phyloP scores from a whole-genome alignment of 2,797 vertebrate genomes.

The Gephyroberyx darwinii region DNA sequence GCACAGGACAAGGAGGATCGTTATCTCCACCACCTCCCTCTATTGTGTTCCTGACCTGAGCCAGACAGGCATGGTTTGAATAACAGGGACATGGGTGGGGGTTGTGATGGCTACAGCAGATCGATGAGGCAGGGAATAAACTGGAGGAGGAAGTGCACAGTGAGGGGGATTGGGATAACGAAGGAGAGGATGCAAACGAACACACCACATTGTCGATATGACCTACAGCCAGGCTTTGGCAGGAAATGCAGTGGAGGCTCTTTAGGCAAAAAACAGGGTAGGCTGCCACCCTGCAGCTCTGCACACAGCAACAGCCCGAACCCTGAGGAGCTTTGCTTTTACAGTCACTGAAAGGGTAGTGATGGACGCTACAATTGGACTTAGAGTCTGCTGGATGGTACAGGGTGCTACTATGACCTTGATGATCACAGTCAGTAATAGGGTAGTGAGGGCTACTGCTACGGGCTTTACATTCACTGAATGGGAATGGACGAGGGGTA shows the following conservation, averaged over 20 bases:
- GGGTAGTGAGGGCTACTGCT: conserved; percentile 35
- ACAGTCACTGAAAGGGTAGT: conserved; percentile 53
- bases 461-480: conserved; percentile 76
- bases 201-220: conserved; percentile 79
- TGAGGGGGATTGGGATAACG: conserved; percentile 43
- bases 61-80: conserved; percentile 67
- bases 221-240: conserved; percentile 82
- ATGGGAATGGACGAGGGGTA: conserved; percentile 63
- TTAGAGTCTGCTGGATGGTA: conserved; percentile 52
- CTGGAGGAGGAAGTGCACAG: conserved; percentile 46
- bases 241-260: conserved; percentile 84
- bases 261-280: conserved; percentile 82
- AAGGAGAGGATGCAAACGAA: conserved; percentile 56
- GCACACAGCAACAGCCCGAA: conserved; percentile 76
- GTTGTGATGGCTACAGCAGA: conserved; percentile 79
- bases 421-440: conserved; percentile 55
- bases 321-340: conserved; percentile 43
- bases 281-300: conserved; percentile 79
- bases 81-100: conserved; percentile 75
- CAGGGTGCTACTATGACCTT: conserved; percentile 39
- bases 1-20: conserved; percentile 70
- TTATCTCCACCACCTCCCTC: conserved; percentile 50
- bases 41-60: conserved; percentile 51
- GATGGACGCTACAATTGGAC: conserved; percentile 51
- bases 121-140: conserved; percentile 70